A percentile compares a stretch with the other conserved stretches of the same genome.
These are phyloP conservation scores for Alviniconcha marisindica DNA, from an alignment of 1,140 invertebrate species.

Conservation along the genomic window DNA sequence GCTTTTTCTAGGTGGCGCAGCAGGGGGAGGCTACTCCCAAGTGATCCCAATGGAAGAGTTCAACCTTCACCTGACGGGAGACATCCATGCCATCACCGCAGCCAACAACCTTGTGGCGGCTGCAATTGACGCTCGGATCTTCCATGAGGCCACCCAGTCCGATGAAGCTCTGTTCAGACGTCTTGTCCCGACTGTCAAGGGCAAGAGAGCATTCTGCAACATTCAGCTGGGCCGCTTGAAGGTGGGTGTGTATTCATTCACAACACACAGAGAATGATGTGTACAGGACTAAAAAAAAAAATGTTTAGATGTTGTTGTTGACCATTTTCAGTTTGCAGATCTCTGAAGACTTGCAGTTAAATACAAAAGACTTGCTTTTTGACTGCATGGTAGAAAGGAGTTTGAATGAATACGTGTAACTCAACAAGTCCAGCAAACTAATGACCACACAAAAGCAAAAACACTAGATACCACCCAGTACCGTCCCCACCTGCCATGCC, in stretches of 20 bases:
- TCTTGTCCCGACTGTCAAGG: constrained; percentile 89
- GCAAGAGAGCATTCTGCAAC: constrained; percentile 87
- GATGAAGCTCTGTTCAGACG: constrained; percentile 91
- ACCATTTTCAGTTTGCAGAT: too few species aligned
- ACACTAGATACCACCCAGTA: too few species aligned
- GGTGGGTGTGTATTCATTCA: constrained; percentile 58
- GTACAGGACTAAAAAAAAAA: too few species aligned
- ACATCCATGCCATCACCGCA: constrained; percentile 98
- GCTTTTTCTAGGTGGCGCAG: constrained; percentile 93
- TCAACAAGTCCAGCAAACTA: too few species aligned
- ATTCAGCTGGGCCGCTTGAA: constrained; percentile 86
- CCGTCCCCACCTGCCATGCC: too few species aligned
- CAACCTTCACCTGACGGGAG: constrained; percentile 98
- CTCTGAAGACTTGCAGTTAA: too few species aligned
- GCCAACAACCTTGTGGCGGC: constrained; percentile 98
- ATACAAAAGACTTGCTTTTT: too few species aligned
- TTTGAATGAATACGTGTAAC: too few species aligned
- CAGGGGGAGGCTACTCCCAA: constrained; percentile 95
- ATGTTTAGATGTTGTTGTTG: too few species aligned
- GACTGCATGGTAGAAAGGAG: too few species aligned
- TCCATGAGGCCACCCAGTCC: constrained; percentile 94
- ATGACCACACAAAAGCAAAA: too few species aligned
- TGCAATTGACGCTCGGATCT: constrained; percentile 92
- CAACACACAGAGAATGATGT: too few species aligned
- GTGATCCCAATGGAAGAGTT: constrained; percentile 99